A percentile compares a stretch with the other conserved stretches of the same genome.
phyloP scores from a whole-genome alignment of 2,797 vertebrate genomes.

The Podargus strigoides region DNA sequence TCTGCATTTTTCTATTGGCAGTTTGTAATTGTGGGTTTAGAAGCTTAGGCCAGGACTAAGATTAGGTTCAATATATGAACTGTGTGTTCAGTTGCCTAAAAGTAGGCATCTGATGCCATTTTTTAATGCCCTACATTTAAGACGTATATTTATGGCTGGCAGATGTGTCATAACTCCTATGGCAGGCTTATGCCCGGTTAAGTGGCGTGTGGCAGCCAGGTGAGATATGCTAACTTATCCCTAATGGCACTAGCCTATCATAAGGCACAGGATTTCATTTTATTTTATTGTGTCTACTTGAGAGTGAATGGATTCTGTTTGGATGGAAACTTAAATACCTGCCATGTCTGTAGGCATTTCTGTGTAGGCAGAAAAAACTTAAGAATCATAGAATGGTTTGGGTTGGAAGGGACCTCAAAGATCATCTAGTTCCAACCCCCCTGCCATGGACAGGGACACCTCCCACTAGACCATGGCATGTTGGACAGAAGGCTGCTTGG shows the following conservation, averaged over 20 bases:
- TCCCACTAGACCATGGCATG: too few species aligned
- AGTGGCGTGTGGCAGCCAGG: neutral
- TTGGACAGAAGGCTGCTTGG: neutral
- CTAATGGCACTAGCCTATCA: neutral
- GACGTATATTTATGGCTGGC: neutral
- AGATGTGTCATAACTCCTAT: neutral
- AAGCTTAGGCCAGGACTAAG: neutral
- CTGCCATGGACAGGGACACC: too few species aligned
- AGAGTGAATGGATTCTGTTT: neutral
- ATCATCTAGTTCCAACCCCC: too few species aligned
- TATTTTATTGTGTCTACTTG: neutral
- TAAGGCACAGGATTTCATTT: neutral
- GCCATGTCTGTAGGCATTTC: neutral
- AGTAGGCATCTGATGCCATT: neutral
- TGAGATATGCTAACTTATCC: neutral
- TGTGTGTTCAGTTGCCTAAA: neutral
- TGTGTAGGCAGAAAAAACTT: neutral
- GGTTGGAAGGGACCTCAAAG: too few species aligned
- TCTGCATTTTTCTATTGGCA: neutral
- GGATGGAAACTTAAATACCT: neutral
- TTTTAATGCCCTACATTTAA: accelerated
- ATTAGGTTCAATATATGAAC: neutral
- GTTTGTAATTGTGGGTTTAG: neutral
- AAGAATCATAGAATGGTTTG: too few species aligned
- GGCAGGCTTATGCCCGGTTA: neutral